These are phyloP conservation scores for Sebastes steindachneri DNA, from an alignment of 2,797 vertebrate species.

Conservation along the genomic window DNA sequence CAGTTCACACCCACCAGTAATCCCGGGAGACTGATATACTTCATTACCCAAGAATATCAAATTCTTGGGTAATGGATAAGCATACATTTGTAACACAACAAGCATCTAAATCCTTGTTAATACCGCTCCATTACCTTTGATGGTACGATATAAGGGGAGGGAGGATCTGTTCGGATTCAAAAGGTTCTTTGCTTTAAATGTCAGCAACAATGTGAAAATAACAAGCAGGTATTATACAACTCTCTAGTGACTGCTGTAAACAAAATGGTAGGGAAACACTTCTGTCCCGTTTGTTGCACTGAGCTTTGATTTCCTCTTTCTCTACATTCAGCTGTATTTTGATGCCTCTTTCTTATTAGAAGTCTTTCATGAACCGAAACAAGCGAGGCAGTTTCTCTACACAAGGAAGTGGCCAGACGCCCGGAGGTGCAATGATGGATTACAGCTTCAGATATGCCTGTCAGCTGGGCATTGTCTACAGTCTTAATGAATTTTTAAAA, in stretches of 20 bases:
- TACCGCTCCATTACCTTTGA: not conserved
- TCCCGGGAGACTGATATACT: constrained; percentile 60
- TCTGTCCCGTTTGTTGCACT: not conserved
- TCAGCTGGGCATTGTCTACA: constrained; percentile 39
- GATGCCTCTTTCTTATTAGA: not conserved
- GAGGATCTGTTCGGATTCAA: not conserved
- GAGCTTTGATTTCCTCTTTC: constrained; percentile 1
- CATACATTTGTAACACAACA: not conserved
- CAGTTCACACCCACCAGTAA: constrained; percentile 64
- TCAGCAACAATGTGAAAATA: constrained; percentile 28
- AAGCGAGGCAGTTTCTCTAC: not conserved
- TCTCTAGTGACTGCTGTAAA: constrained; percentile 1
- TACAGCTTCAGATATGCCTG: constrained; percentile 31
- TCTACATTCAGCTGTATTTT: not conserved
- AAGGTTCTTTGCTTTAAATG: constrained; percentile 23
- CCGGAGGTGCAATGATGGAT: constrained; percentile 49
- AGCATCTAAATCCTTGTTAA: constrained; percentile 8
- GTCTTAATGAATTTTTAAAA: constrained; percentile 58
- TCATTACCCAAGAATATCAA: constrained; percentile 59
- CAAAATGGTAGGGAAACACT: not conserved
- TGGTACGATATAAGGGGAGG: not conserved
- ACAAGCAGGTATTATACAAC: not conserved
- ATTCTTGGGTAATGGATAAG: constrained; percentile 28
- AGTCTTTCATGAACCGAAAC: not conserved
- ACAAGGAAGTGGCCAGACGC: constrained; percentile 1